Evolutionary conservation across 2,888 invertebrate species (phyloP).

Genomic region (Deilephila porcellus): DNA sequence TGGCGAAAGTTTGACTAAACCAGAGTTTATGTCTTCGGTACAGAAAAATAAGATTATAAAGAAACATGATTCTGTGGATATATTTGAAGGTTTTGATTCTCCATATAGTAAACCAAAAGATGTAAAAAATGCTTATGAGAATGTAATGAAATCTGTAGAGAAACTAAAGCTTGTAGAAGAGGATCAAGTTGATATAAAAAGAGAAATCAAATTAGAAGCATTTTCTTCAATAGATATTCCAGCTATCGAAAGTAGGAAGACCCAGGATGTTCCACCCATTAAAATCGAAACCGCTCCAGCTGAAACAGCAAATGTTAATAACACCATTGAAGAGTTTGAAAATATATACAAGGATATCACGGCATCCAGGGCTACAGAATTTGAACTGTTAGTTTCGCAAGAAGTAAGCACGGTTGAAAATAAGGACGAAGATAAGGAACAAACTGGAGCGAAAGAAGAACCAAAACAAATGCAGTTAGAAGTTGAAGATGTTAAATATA

Average conservation of each 20-base stretch:
- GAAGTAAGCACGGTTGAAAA: constrained; percentile 38
- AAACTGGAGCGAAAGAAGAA: constrained; percentile 25
- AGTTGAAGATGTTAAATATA: constrained; percentile 55
- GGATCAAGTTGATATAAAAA: constrained; percentile 35
- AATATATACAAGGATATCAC: constrained; percentile 71
- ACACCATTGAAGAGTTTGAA: constrained; percentile 73
- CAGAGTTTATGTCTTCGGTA: constrained; percentile 48
- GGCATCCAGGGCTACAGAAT: constrained; percentile 68
- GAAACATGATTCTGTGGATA: constrained; percentile 64
- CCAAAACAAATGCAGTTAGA: constrained; percentile 37
- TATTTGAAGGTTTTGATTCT: constrained; percentile 65
- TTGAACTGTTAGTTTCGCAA: constrained; percentile 63
- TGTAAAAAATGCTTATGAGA: constrained; percentile 37
- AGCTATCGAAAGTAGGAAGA: not conserved
- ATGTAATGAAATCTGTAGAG: constrained; percentile 30
- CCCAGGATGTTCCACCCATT: constrained; percentile 6
- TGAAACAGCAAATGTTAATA: constrained; percentile 45
- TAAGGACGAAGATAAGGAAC: constrained; percentile 33
- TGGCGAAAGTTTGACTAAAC: constrained; percentile 63
- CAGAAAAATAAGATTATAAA: constrained; percentile 39
- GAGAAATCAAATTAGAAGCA: constrained; percentile 40
- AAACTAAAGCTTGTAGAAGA: constrained; percentile 12
- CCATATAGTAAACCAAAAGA: constrained; percentile 47
- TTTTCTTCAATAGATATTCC: constrained; percentile 32
- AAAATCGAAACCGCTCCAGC: constrained; percentile 29